Evolutionary conservation across 2,888 invertebrate genomes (phyloP), one percentile per base, ranked within the genome.

Genomic region (Cylindroiulus punctatus): DNA sequence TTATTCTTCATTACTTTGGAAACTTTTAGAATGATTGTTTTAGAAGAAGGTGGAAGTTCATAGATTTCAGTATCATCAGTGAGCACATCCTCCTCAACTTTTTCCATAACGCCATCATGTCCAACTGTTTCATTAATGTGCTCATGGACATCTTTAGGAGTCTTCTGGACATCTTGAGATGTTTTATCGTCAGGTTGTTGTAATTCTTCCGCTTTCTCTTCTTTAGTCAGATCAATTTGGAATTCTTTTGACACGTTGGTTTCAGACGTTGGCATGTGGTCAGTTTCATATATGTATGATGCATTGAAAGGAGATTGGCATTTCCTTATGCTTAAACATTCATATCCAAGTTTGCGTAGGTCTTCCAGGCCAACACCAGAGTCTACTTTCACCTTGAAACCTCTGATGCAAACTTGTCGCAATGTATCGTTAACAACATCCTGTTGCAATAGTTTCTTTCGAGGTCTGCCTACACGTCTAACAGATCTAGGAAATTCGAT

Each of bases 1-100:
- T 22, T 65, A 65, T 65, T 10, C 30, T 76, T 76, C 4, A 30
- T 30, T 0, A 76, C 76, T 30, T 76, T 76, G 65, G 65, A 65
- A 26, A 65, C 22, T 10, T 12, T 65, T 17, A 76, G 26, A 76
- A 76, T 76, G 17, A 76, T 76, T 3, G 30, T 76, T 76, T 26
- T 76, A 4, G 76, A 76, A 4, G 76, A 14, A 0, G 26, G 30
- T 17, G 26, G 26, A 76, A 76, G 12, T 30, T 76, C 76, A 17
- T 76, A 76, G 76, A 76, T 76, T 30, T 76, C 76, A 5, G 76
- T 76, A 30, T 76, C 76, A 76, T 76, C 76, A 30, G 76, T 30
- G 0, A 14, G 30, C 0, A 76, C 76, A 65, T 5, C 26, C 26
- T 65, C 26, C 30, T 76, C 76, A 30, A 30, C 76, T 30, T 76